phyloP scores from a whole-genome alignment of 1,140 invertebrate species.

The Drosophila kanapiae region DNA sequence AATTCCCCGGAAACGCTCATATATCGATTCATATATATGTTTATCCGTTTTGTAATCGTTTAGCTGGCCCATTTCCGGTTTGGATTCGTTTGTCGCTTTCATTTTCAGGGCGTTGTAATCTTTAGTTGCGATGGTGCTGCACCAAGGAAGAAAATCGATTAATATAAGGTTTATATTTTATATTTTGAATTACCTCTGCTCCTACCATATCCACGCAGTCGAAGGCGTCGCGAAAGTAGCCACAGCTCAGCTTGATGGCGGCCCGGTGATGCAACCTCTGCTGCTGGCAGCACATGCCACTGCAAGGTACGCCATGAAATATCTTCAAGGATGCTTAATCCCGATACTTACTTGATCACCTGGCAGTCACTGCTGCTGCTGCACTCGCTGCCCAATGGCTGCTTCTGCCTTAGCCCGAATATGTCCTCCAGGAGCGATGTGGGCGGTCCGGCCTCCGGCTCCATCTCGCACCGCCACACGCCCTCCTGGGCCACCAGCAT shows the following conservation, averaged over 20 bases:
- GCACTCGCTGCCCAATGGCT: constrained; percentile 95
- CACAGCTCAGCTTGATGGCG: constrained; percentile 93
- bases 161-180: not conserved
- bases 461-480: constrained; percentile 90
- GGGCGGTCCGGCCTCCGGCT: constrained; percentile 10
- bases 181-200: constrained; percentile 31
- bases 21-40: constrained; percentile 4
- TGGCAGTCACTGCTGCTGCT: constrained; percentile 94
- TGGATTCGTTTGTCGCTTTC: constrained; percentile 2
- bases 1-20: constrained; percentile 25
- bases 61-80: constrained; percentile 14
- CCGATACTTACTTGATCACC: constrained; percentile 87
- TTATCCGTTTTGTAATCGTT: constrained; percentile 28
- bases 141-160: not conserved
- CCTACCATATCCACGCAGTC: constrained; percentile 91
- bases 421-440: constrained; percentile 54
- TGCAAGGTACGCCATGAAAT: constrained; percentile 20
- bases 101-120: not conserved
- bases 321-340: not conserved
- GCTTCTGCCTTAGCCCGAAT: constrained; percentile 78
- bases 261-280: constrained; percentile 92
- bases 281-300: constrained; percentile 94
- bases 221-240: constrained; percentile 95
- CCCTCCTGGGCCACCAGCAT: constrained; percentile 88
- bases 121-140: constrained; percentile 52